phyloP scores from a whole-genome alignment of 2,797 vertebrate genomes.

The Odontamblyopus rebecca region DNA sequence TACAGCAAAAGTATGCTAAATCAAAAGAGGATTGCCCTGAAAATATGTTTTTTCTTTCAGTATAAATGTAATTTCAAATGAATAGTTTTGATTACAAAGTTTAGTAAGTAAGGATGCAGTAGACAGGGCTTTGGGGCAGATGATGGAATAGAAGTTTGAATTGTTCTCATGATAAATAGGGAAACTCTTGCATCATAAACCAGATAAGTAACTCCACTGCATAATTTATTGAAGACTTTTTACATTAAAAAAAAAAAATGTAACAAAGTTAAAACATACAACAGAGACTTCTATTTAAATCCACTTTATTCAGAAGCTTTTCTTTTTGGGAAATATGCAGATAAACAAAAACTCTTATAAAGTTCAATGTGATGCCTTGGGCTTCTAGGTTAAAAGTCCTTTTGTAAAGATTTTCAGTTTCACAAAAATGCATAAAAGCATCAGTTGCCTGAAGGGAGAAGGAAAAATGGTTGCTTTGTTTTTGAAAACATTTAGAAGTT shows the following conservation, averaged over 20 bases:
- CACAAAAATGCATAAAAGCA: constrained; percentile 24
- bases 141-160: not conserved
- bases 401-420: constrained; percentile 23
- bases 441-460: constrained; percentile 11
- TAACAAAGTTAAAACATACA: not conserved
- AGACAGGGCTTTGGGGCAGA: too few relatives aligned
- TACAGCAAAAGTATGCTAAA: too few relatives aligned
- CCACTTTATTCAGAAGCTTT: constrained; percentile 3
- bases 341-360: constrained; percentile 16
- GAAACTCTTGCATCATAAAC: not conserved
- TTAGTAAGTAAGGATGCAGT: too few relatives aligned
- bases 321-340: not conserved
- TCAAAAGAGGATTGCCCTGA: too few relatives aligned
- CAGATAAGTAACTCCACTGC: not conserved
- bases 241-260: not conserved
- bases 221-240: not conserved
- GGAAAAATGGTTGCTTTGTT: constrained; percentile 15
- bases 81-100: too few relatives aligned
- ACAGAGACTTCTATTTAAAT: constrained; percentile 3
- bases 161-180: not conserved
- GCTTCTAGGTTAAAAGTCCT: constrained; percentile 20
- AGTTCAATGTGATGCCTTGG: constrained; percentile 23
- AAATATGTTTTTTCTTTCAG: too few relatives aligned
- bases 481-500: constrained; percentile 23
- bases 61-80: too few relatives aligned